Conservation (phyloP, 2,113 vertebrate species). For the Bettongia penicillata region DNA sequence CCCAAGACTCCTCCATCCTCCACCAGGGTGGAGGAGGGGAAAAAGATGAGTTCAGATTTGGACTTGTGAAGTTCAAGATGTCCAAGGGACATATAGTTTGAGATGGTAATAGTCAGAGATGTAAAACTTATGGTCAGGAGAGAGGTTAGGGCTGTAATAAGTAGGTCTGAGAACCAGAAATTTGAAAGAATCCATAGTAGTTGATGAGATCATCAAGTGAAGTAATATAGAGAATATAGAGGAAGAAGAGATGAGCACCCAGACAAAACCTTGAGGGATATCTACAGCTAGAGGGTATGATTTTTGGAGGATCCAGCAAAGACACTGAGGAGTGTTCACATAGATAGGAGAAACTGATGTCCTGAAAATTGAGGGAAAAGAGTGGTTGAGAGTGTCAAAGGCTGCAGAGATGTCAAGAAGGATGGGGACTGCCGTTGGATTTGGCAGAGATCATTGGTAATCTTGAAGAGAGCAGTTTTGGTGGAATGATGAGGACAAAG, state of each 20-base stretch:
- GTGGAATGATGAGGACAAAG: neutral
- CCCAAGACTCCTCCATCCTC: neutral
- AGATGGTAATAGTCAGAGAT: neutral
- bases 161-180: neutral
- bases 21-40: too few species aligned
- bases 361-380: neutral
- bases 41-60: too few species aligned
- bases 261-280: neutral
- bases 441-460: neutral
- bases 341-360: neutral
- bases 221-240: neutral
- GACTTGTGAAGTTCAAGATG: neutral
- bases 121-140: neutral
- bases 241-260: neutral
- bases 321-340: neutral
- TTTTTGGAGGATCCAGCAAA: neutral
- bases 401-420: neutral
- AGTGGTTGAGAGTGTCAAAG: neutral
- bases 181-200: neutral
- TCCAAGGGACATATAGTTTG: neutral
- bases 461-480: neutral
- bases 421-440: neutral
- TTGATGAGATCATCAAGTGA: neutral
- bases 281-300: neutral
- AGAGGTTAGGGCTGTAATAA: neutral